phyloP scores from a whole-genome alignment of 2,797 vertebrate species.

The Argya squamiceps region DNA sequence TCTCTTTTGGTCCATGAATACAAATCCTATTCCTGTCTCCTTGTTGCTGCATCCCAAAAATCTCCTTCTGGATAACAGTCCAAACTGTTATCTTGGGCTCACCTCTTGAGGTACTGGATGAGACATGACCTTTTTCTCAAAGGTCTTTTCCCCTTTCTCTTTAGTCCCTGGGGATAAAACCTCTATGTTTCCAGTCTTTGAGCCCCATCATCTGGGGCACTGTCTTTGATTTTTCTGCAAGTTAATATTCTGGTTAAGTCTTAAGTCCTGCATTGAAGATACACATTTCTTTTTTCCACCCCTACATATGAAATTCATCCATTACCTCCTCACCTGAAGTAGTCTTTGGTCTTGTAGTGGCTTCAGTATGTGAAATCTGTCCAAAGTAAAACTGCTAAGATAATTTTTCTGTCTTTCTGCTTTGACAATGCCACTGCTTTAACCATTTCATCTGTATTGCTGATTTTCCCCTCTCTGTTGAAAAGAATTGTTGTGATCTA shows the following conservation, averaged over 20 bases:
- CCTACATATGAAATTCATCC: background rate
- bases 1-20: background rate
- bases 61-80: background rate
- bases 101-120: background rate
- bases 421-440: background rate
- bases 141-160: background rate
- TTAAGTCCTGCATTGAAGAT: background rate
- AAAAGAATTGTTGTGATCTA: background rate
- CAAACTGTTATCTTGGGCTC: background rate
- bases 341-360: background rate
- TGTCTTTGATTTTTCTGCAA: background rate
- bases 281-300: background rate
- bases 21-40: background rate
- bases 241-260: background rate
- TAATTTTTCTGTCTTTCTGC: background rate
- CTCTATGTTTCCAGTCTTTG: background rate
- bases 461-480: background rate
- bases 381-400: background rate
- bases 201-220: background rate
- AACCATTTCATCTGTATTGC: background rate
- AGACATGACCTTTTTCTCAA: background rate
- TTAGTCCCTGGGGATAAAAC: background rate
- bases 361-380: background rate
- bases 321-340: background rate
- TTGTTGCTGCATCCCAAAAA: background rate